phyloP scores from a whole-genome alignment of 2,797 vertebrate species.

The Channa striata region DNA sequence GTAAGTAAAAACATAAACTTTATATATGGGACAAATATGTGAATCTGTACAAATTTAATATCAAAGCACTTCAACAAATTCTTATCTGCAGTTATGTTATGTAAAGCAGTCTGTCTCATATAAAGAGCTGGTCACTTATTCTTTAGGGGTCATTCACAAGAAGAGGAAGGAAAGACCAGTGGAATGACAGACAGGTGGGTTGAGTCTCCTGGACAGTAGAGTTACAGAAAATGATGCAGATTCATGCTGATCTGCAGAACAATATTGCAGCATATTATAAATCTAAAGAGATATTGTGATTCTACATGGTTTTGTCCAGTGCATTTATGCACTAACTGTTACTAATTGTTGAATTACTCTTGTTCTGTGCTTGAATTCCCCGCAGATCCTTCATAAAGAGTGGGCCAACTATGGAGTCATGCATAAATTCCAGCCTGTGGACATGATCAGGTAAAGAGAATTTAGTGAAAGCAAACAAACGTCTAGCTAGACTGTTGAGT shows the following conservation, averaged over 20 bases:
- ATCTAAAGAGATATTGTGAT: neutral
- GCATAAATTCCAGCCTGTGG: slow-evolving; percentile 96
- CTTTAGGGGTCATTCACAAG: slow-evolving; percentile 92
- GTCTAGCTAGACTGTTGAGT: neutral
- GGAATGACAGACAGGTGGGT: slow-evolving; percentile 95
- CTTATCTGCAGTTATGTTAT: neutral
- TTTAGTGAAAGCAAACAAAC: neutral
- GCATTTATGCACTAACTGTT: neutral
- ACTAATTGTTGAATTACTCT: slow-evolving; percentile 2
- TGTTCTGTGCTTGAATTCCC: slow-evolving; percentile 23
- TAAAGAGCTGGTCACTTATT: neutral
- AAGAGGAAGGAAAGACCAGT: slow-evolving; percentile 83
- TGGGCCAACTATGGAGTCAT: slow-evolving; percentile 98
- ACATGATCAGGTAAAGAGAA: slow-evolving; percentile 92
- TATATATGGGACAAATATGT: neutral
- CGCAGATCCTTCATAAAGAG: slow-evolving; percentile 93
- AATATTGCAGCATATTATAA: neutral
- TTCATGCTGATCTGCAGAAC: neutral
- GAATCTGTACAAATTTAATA: neutral
- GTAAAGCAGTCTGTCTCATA: neutral
- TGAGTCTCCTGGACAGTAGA: neutral
- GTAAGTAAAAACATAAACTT: slow-evolving; percentile 81
- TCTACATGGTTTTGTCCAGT: neutral
- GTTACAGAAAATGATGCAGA: neutral
- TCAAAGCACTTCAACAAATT: neutral